Percentiles rank a stretch among this genome's conserved stretches.
Evolutionary conservation across 2,888 invertebrate genomes (phyloP).

Genomic region (Phorcus lineatus): DNA sequence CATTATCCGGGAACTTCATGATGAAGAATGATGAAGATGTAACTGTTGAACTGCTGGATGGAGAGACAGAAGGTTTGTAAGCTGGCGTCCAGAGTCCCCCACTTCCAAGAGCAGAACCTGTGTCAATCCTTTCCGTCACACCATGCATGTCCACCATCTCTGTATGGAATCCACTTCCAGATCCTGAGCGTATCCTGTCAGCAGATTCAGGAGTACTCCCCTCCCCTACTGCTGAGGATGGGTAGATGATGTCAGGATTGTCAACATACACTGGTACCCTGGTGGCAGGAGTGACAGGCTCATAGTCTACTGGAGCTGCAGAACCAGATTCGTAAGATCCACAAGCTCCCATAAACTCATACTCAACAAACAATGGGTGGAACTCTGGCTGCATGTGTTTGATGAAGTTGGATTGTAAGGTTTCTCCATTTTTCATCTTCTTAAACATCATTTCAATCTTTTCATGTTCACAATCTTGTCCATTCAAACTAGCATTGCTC

Average conservation of each 20-base stretch:
- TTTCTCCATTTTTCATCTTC: neutral
- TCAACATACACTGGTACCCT: neutral
- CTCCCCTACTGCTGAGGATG: neutral
- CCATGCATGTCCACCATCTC: neutral
- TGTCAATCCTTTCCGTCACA: neutral
- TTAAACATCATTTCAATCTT: neutral
- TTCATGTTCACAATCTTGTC: neutral
- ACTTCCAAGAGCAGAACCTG: neutral
- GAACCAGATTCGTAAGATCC: neutral
- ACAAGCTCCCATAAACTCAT: slow-evolving; percentile 12
- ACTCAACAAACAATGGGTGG: slow-evolving; percentile 14
- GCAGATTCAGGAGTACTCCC: neutral
- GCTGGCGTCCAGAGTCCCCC: neutral
- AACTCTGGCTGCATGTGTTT: slow-evolving; percentile 20
- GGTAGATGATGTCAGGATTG: neutral
- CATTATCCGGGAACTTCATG: neutral
- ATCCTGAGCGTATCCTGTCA: neutral
- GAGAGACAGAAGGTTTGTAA: neutral
- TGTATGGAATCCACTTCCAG: neutral
- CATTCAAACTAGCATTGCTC: slow-evolving; percentile 13
- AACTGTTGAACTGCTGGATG: neutral
- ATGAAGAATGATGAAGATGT: neutral
- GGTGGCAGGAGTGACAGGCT: neutral
- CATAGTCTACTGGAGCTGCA: neutral
- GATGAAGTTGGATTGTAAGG: neutral